Conservation (phyloP, 2,888 invertebrate genomes). For the Oscheius onirici region DNA sequence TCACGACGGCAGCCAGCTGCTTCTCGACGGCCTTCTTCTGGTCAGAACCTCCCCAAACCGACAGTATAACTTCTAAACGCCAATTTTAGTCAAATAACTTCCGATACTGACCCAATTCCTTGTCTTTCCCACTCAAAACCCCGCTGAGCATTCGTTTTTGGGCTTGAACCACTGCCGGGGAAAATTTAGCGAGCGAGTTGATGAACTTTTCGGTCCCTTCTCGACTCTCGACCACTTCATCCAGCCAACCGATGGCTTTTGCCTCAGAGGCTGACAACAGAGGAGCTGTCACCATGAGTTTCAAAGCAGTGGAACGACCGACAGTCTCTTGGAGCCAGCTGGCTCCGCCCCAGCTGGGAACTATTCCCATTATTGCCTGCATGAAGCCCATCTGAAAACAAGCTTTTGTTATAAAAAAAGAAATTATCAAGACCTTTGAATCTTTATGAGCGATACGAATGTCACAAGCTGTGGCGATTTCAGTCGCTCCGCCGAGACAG, state of each 20-base stretch:
- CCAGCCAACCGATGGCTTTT: slow-evolving; percentile 40
- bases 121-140: slow-evolving; percentile 25
- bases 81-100: neutral
- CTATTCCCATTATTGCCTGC: slow-evolving; percentile 50
- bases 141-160: slow-evolving; percentile 49
- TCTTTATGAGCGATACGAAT: slow-evolving; percentile 46
- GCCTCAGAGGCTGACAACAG: slow-evolving; percentile 35
- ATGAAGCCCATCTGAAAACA: slow-evolving; percentile 43
- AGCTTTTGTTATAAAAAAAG: neutral
- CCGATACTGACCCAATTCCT: slow-evolving; percentile 33
- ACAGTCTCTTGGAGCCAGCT: slow-evolving; percentile 37
- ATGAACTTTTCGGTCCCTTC: slow-evolving; percentile 47
- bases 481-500: slow-evolving; percentile 52
- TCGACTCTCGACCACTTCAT: slow-evolving; percentile 41
- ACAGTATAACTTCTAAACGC: slow-evolving; percentile 33
- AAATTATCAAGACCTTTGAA: slow-evolving; percentile 30
- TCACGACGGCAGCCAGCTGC: slow-evolving; percentile 43
- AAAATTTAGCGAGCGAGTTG: slow-evolving; percentile 32
- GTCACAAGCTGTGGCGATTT: slow-evolving; percentile 48
- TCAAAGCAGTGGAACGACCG: slow-evolving; percentile 28
- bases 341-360: slow-evolving; percentile 56
- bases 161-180: slow-evolving; percentile 36
- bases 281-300: slow-evolving; percentile 23
- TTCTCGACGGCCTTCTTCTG: slow-evolving; percentile 45
- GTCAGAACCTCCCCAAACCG: slow-evolving; percentile 44